Base-by-base conservation (phyloP, 2,113 vertebrate genomes). In the Tauraco erythrolophus region DNA sequence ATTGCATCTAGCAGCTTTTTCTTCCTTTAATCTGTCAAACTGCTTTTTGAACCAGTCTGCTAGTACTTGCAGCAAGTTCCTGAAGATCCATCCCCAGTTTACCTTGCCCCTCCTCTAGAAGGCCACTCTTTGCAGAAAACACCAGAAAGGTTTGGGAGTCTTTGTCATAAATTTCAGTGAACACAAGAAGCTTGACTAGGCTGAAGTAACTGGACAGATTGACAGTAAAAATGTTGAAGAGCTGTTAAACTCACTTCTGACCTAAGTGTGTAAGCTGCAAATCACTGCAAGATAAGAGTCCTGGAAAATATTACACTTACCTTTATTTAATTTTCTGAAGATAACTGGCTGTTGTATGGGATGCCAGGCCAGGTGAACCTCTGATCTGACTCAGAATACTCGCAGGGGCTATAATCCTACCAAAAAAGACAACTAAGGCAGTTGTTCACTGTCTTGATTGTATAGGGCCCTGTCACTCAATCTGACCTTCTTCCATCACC, bases 41-140 rank as follows among this genome's bases (percentile, higher is more conserved):
- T 71, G 19, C 4, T 45, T 68, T 88, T 83, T 28, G 21, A 66
- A 85, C 7, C 25, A 43, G 9, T 28, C 25, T 92, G 19, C 9
- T 11, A 19, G 7, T n/a, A 16, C 12, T 41, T 41, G 8, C 0
- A 4, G 17, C 14, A 22, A 39, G 4, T 53, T 9, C 7, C n/a
- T 75, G 35, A 50, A 91, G 22, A 46, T 56, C 8, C 14, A 71
- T 10, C 6, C 3, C 1, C 7, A 51, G 11, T 51, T 80, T 71
- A 58, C 4, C 3, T 37, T 28, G 5, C 1, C 1, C n/a, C 2
- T 51, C 25, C n/a, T 46, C 3, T 28, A n/a, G 9, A 48, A 25
- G 5, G 4, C 6, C 7, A 57, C 3, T 7, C 21, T 41, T 88
- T 10, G 2, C 41, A 70, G 56, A 70, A 65, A 85, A 62, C 12